These are phyloP conservation scores for Molossus alvarezi DNA, from an alignment of 2,797 vertebrate genomes.

Conservation along the genomic window DNA sequence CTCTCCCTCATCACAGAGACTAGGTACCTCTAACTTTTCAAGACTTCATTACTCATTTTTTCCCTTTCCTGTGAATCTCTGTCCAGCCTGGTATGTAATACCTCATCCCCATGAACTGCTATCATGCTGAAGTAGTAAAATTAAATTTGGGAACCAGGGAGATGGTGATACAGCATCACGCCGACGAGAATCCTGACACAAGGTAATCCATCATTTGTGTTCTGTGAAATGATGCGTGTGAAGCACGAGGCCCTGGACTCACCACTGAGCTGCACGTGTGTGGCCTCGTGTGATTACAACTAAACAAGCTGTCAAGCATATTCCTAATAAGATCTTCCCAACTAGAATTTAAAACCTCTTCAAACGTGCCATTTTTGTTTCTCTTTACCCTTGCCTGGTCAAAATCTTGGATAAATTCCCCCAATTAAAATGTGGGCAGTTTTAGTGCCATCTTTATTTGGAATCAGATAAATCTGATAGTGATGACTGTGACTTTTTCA, in stretches of 20 bases:
- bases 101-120: not conserved
- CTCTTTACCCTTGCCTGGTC: not conserved
- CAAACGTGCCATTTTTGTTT: not conserved
- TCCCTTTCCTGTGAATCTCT: not conserved
- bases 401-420: conserved; percentile 41
- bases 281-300: not conserved
- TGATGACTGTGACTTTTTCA: conserved; percentile 34
- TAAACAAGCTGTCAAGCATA: not conserved
- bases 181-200: not conserved
- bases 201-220: rapidly evolving
- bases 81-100: not conserved
- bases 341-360: conserved; percentile 5
- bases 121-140: not conserved
- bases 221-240: not conserved
- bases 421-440: conserved; percentile 6
- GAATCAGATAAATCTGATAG: conserved; percentile 40
- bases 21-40: not conserved
- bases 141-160: not conserved
- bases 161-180: not conserved
- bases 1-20: not conserved
- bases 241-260: not conserved
- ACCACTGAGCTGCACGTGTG: no score
- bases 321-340: conserved; percentile 29
- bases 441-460: conserved; percentile 40
- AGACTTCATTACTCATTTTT: not conserved